Evolutionary conservation across 2,113 vertebrate species (phyloP), one percentile per base, ranked within the genome.

Genomic region (Poeciliopsis retropinna): DNA sequence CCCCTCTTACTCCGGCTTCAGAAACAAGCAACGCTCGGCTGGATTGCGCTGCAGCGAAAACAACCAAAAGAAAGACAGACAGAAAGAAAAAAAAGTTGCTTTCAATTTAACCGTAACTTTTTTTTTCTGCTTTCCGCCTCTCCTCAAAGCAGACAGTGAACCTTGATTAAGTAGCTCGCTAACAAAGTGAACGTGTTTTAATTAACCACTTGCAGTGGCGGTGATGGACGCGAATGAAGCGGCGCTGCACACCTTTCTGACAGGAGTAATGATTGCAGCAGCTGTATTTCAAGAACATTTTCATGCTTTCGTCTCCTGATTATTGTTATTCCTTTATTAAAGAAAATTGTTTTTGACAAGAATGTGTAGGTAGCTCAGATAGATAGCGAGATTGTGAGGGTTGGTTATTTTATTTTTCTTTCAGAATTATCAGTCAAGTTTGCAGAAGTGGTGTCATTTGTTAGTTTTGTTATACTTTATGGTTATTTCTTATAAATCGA

Each of bases 61-160:
- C 19, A 57, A 17, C 14, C 44, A 47, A 47, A 17, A 17, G 5
- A 47, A 47, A 41, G 13, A 3, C 14, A 39, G 39, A 39, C 10
- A 37, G 9, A 39, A 39, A 34, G 11, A 65, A 61, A 44, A 71
- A 51, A 86, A 88, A 91, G 90, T 92, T 90, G 28, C 74, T 28
- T 7, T 32, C 14, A 39, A 31, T 71, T 17, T 72, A 29, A 37
- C 31, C 32, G 71, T 70, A 88, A 88, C 77, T 87, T 84, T 14
- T 27, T 31, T 4, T 31, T 3, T 22, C 5, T 3, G 29, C 12
- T 7, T 61, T 27, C 15, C 5, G 11, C 2, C 10, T 69, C 14
- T 13, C 7, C 31, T 64, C 17, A 62, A 34, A 70, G 67, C 27
- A 34, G 39, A 57, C 15, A 30, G 2, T 13, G n/a, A 81, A 13